phyloP scores from a whole-genome alignment of 2,888 invertebrate species.

The Mactromeris polynyma region DNA sequence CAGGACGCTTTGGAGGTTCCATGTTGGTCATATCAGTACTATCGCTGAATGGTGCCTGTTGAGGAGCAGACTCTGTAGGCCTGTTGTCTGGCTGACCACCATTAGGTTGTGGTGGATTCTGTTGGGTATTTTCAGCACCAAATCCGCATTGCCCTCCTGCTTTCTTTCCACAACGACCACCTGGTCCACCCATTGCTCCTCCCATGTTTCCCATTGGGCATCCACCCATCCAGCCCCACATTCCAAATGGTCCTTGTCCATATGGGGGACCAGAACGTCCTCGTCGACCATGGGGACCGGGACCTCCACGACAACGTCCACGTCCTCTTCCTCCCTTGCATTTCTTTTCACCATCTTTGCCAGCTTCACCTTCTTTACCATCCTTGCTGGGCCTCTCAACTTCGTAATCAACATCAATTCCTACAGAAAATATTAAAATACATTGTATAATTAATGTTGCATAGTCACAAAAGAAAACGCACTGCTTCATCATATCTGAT shows the following conservation, averaged over 20 bases:
- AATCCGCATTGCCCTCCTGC: constrained; percentile 26
- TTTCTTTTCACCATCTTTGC: constrained; percentile 44
- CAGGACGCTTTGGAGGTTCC: constrained; percentile 14
- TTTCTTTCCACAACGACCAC: constrained; percentile 10
- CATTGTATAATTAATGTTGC: not conserved
- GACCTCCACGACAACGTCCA: constrained; percentile 46
- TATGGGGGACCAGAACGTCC: constrained; percentile 37
- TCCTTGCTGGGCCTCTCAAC: constrained; percentile 73
- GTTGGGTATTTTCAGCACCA: not conserved
- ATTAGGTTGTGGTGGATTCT: not conserved
- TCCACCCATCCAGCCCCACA: constrained; percentile 58
- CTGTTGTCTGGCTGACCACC: constrained; percentile 16
- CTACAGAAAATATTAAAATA: constrained; percentile 68
- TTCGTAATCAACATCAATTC: constrained; percentile 88
- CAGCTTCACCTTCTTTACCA: constrained; percentile 31
- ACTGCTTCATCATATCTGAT: not conserved
- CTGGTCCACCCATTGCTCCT: constrained; percentile 5
- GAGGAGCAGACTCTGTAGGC: constrained; percentile 13
- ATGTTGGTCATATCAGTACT: not conserved
- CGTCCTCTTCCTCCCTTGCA: constrained; percentile 47
- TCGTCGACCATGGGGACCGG: constrained; percentile 37
- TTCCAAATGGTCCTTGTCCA: constrained; percentile 56
- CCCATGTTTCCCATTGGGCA: constrained; percentile 35
- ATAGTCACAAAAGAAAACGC: not conserved
- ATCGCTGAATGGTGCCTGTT: not conserved